phyloP scores from a whole-genome alignment of 1,140 invertebrate genomes.

The Hydropsyche tenuis region DNA sequence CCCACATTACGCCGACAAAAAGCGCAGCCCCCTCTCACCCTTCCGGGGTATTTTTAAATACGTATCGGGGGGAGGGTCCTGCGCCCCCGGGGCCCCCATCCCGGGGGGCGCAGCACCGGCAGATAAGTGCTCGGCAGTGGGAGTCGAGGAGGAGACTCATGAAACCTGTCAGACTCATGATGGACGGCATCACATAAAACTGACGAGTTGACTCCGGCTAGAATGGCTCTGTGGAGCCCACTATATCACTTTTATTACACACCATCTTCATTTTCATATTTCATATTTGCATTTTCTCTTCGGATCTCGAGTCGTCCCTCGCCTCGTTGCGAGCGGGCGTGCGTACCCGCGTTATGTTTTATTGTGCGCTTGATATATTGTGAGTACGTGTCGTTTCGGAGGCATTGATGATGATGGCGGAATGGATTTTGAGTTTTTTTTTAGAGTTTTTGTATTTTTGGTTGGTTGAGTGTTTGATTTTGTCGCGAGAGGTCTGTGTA shows the following conservation, averaged over 20 bases:
- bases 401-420: too few relatives aligned
- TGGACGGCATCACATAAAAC: constrained; percentile 63
- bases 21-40: background rate
- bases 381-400: too few relatives aligned
- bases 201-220: constrained; percentile 60
- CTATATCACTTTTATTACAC: constrained; percentile 67
- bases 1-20: too few relatives aligned
- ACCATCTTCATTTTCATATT: constrained; percentile 67
- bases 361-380: too few relatives aligned
- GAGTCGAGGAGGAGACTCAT: constrained; percentile 50
- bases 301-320: constrained; percentile 38
- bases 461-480: too few relatives aligned
- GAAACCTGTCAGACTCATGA: constrained; percentile 59
- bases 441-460: too few relatives aligned
- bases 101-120: constrained; percentile 30
- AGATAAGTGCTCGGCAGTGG: constrained; percentile 25
- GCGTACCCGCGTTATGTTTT: too few relatives aligned
- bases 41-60: constrained; percentile 40
- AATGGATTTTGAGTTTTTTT: too few relatives aligned
- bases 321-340: background rate
- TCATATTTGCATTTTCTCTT: constrained; percentile 64
- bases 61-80: constrained; percentile 7
- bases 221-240: constrained; percentile 64
- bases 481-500: too few relatives aligned
- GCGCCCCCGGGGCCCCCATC: background rate